Percentiles rank a stretch among this genome's conserved stretches.
phyloP scores from a whole-genome alignment of 2,888 invertebrate genomes.

The Tipula confusa region DNA sequence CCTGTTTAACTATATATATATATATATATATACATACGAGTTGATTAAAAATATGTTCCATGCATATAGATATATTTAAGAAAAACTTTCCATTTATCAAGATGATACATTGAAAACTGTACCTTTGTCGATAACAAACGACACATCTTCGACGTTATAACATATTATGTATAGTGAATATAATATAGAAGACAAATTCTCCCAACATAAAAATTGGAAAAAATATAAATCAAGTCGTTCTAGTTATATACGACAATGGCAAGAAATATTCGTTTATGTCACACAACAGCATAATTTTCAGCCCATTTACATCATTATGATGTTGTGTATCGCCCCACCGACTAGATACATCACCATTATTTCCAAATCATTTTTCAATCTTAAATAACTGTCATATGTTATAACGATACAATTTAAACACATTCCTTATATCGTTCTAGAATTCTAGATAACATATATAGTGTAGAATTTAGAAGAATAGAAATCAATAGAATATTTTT shows the following conservation, averaged over 20 bases:
- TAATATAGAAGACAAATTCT: too few relatives aligned
- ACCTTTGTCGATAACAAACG: neutral
- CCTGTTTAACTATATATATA: neutral
- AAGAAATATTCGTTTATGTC: neutral
- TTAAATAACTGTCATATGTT: neutral
- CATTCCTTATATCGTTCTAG: neutral
- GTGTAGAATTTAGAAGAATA: neutral
- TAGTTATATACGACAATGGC: neutral
- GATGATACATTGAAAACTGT: neutral
- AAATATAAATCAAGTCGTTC: neutral
- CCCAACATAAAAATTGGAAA: neutral
- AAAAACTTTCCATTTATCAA: neutral
- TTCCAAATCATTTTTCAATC: constrained; percentile 3
- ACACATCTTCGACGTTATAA: neutral
- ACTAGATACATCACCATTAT: neutral
- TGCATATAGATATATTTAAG: neutral
- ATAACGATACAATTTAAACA: neutral
- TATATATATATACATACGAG: neutral
- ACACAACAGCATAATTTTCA: neutral
- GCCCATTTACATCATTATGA: neutral
- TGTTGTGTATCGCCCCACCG: neutral
- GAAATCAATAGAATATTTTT: neutral
- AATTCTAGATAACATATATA: neutral
- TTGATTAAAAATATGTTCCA: neutral
- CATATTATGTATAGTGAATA: neutral